Conservation (phyloP, 2,113 vertebrate species). For the Chroicocephalus ridibundus region DNA sequence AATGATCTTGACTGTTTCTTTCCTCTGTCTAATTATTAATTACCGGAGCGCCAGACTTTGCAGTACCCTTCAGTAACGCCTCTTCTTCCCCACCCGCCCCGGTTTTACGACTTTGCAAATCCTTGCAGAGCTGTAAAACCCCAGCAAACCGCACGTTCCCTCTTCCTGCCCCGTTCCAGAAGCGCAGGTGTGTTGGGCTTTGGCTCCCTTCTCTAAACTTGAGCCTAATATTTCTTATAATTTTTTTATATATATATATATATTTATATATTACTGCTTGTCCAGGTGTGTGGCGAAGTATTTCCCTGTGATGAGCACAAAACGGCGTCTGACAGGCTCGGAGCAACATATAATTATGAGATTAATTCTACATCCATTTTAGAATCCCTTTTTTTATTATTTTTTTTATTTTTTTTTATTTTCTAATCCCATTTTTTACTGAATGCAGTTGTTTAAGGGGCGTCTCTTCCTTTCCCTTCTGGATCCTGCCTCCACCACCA, state of each 20-base stretch:
- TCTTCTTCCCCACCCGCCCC: background rate
- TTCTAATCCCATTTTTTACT: background rate
- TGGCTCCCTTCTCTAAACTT: background rate
- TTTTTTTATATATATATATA: too few species aligned
- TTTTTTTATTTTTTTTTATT: background rate
- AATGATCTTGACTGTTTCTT: background rate
- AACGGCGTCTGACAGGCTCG: background rate
- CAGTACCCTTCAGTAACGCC: background rate
- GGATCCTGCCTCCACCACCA: background rate
- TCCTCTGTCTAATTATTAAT: background rate
- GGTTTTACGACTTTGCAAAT: background rate
- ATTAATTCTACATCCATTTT: background rate
- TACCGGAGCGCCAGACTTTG: background rate
- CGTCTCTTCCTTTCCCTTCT: background rate
- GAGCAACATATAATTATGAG: background rate
- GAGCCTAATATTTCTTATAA: background rate
- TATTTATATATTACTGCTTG: background rate
- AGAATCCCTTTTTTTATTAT: background rate
- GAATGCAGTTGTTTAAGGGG: background rate
- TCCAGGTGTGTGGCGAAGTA: background rate
- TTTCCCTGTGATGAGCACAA: background rate
- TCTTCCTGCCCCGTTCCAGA: background rate
- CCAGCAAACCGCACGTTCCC: background rate
- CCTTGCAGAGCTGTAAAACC: background rate
- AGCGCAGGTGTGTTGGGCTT: background rate